Evolutionary conservation across 1,140 invertebrate genomes (phyloP).

Genomic region (Camponotus floridanus): DNA sequence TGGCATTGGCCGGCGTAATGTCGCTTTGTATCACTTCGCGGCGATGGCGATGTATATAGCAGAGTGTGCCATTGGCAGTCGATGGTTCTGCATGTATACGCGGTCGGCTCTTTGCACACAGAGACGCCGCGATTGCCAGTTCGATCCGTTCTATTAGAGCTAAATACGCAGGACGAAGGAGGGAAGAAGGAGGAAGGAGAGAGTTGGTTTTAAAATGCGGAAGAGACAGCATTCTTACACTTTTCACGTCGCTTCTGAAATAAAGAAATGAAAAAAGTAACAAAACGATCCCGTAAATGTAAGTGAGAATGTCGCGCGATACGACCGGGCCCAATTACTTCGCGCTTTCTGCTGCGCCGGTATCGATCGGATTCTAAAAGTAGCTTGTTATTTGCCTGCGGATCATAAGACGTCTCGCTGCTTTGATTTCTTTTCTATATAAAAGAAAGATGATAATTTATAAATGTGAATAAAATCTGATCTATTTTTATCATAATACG

Average conservation of each 20-base stretch:
- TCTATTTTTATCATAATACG: neutral
- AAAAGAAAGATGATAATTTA: neutral
- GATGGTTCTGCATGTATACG: neutral
- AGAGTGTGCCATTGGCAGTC: conserved; percentile 21
- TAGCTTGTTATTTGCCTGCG: conserved; percentile 19
- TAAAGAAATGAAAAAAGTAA: neutral
- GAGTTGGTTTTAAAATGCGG: neutral
- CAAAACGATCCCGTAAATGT: conserved; percentile 32
- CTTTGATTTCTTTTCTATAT: neutral
- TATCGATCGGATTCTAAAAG: conserved; percentile 8
- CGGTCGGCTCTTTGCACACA: conserved; percentile 36
- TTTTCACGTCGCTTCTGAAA: neutral
- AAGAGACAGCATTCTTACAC: neutral
- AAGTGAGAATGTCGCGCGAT: conserved; percentile 38
- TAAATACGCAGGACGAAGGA: neutral
- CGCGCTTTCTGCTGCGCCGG: no score
- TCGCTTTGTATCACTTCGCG: conserved; percentile 19
- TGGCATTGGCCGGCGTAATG: conserved; percentile 29
- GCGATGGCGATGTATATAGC: conserved; percentile 12
- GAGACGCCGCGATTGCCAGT: conserved; percentile 26
- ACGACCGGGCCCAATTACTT: conserved; percentile 4
- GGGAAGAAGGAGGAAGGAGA: neutral
- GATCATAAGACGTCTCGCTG: neutral
- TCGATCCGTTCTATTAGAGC: conserved; percentile 67
- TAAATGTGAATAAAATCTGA: neutral